Conservation (phyloP, 2,113 vertebrate species). For the Callipepla squamata region DNA sequence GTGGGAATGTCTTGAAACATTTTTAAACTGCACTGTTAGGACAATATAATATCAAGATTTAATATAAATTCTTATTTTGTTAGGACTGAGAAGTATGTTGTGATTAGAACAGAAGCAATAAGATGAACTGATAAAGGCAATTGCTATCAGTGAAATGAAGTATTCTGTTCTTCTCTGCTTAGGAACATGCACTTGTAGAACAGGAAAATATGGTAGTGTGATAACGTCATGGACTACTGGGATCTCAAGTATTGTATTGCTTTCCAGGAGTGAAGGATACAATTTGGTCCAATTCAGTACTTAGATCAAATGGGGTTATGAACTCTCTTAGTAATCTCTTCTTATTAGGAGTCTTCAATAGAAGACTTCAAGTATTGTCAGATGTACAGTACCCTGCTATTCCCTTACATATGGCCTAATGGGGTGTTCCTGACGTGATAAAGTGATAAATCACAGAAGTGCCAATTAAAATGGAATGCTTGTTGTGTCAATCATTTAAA, state of each 20-base stretch:
- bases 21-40: background rate
- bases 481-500: constrained; percentile 62
- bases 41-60: background rate
- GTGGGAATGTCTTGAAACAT: background rate
- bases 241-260: constrained; percentile 46
- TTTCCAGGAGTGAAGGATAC: constrained; percentile 30
- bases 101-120: constrained; percentile 20
- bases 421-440: constrained; percentile 40
- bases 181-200: background rate
- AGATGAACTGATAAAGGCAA: background rate
- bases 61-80: background rate
- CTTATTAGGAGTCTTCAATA: constrained; percentile 43
- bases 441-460: constrained; percentile 66
- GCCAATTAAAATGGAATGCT: constrained; percentile 77
- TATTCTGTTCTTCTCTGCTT: background rate
- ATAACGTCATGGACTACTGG: background rate
- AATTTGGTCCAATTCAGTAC: constrained; percentile 62
- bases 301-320: constrained; percentile 59
- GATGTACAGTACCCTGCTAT: constrained; percentile 56
- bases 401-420: constrained; percentile 64
- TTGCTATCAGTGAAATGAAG: constrained; percentile 8
- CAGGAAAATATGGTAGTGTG: constrained; percentile 3
- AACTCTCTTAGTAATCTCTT: constrained; percentile 49
- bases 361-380: constrained; percentile 61
- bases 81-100: background rate